Conservation (phyloP, 92 coral and sea anemone genomes). For the Ricordea florida region DNA sequence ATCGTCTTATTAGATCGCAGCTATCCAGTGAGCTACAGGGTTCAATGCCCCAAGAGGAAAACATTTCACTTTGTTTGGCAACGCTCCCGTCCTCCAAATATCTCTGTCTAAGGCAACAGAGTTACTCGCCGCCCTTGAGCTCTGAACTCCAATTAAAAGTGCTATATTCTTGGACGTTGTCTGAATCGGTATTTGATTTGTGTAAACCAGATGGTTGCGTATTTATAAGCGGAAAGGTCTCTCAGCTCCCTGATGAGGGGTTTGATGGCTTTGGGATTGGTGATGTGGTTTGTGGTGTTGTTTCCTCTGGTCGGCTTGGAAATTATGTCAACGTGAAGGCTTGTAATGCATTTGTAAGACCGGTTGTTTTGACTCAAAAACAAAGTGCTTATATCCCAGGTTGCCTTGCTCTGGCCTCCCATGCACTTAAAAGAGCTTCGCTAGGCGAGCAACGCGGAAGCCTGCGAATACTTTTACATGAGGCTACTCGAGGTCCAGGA, state of each 20-base stretch:
- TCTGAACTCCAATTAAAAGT: background rate
- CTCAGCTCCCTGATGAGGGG: background rate
- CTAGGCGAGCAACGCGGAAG: no score
- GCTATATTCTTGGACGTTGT: background rate
- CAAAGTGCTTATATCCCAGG: no score
- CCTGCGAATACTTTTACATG: no score
- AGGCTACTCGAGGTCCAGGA: no score
- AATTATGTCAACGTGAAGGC: no score
- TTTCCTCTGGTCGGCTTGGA: constrained; percentile 5
- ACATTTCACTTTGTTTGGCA: background rate
- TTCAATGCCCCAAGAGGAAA: no score
- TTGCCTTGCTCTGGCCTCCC: no score
- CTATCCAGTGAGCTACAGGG: no score
- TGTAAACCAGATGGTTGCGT: background rate
- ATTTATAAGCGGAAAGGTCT: background rate
- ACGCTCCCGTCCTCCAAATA: background rate
- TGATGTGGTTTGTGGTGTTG: constrained; percentile 17
- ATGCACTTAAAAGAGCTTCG: no score
- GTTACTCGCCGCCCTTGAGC: background rate
- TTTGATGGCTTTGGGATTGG: background rate
- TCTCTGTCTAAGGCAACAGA: background rate
- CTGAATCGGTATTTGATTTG: background rate
- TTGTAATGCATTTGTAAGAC: no score
- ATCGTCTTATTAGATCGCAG: no score
- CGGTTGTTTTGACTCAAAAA: no score